These are phyloP conservation scores for Dinothrombium tinctorium DNA, from an alignment of 1,140 invertebrate species.

Conservation along the genomic window DNA sequence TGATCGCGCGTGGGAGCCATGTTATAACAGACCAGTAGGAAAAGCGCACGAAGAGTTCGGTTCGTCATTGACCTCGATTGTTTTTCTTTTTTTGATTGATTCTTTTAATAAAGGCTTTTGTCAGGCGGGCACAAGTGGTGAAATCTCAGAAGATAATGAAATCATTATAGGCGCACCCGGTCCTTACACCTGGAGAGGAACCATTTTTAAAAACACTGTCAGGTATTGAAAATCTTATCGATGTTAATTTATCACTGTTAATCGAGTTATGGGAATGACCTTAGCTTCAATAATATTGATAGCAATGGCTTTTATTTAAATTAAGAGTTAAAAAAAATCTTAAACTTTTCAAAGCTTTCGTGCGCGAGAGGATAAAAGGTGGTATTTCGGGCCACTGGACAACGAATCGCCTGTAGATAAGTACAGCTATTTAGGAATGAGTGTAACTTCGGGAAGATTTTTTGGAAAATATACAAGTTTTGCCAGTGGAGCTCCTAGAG, in stretches of 20 bases:
- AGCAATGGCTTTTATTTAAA: too few relatives aligned
- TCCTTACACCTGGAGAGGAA: conserved; percentile 64
- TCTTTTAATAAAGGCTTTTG: conserved; percentile 37
- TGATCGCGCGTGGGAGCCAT: conserved; percentile 47
- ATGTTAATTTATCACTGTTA: neutral
- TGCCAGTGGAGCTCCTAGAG: conserved; percentile 57
- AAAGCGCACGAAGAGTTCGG: conserved; percentile 28
- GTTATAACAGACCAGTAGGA: conserved; percentile 21
- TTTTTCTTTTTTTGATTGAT: too few relatives aligned
- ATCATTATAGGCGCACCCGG: conserved; percentile 62
- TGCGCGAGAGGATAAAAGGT: conserved; percentile 44
- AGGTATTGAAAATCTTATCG: conserved; percentile 5
- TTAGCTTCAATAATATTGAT: too few relatives aligned
- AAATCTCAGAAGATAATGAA: conserved; percentile 34
- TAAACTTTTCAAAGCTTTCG: conserved; percentile 5
- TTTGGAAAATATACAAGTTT: conserved; percentile 31
- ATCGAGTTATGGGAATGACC: too few relatives aligned
- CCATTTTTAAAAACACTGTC: conserved; percentile 49
- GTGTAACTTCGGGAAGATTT: conserved; percentile 53
- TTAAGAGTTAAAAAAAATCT: neutral
- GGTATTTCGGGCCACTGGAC: conserved; percentile 41
- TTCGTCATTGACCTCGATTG: too few relatives aligned
- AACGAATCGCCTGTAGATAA: conserved; percentile 48
- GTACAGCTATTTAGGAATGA: conserved; percentile 80
- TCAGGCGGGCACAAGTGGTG: conserved; percentile 66